phyloP scores from a whole-genome alignment of 2,113 vertebrate species.

The Strix aluco region DNA sequence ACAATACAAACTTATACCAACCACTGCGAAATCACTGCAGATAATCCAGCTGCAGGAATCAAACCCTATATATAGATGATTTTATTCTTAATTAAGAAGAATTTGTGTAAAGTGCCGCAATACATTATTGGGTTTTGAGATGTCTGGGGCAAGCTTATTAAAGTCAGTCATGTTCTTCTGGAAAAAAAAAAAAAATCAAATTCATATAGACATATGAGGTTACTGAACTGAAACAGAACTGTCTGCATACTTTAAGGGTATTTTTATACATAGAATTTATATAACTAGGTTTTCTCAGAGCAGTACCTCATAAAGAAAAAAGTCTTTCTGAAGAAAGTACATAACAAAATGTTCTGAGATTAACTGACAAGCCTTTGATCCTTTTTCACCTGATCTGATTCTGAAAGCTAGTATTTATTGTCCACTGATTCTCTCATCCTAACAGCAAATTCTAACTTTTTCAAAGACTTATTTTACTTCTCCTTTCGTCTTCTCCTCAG shows the following conservation, averaged over 20 bases:
- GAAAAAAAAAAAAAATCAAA: background rate
- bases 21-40: background rate
- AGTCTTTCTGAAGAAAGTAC: background rate
- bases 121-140: background rate
- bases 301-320: background rate
- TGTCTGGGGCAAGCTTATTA: background rate
- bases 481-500: background rate
- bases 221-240: constrained; percentile 36
- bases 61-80: background rate
- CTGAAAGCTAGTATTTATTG: background rate
- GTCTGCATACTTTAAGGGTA: background rate
- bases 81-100: background rate
- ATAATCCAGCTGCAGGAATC: background rate
- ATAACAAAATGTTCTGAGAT: background rate
- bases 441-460: background rate
- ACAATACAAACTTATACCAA: background rate
- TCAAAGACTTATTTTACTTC: background rate
- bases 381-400: background rate
- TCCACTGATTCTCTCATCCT: background rate
- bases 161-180: background rate
- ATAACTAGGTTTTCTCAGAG: background rate
- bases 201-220: background rate
- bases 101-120: background rate
- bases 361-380: background rate
- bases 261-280: background rate